A percentile compares a stretch with the other conserved stretches of the same genome.
phyloP scores from a whole-genome alignment of 2,113 vertebrate genomes.

The Cyprinodon tularosa region DNA sequence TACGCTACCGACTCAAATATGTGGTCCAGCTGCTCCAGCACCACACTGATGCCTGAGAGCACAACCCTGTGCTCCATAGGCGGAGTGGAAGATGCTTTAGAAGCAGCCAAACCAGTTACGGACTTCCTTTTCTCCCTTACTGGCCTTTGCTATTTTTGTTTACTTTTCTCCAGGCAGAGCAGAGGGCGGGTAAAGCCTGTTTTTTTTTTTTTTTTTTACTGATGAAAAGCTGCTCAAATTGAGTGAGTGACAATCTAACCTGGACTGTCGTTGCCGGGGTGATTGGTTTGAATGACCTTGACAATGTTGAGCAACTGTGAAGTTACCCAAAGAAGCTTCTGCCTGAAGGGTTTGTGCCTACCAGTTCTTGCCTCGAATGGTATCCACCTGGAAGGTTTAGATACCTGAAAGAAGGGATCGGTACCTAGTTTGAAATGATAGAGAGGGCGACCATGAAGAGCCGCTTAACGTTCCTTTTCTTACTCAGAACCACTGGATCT shows the following conservation, averaged over 20 bases:
- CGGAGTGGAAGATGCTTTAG: constrained; percentile 29
- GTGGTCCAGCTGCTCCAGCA: constrained; percentile 91
- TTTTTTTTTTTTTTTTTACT: neutral
- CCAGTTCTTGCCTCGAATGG: constrained; percentile 61
- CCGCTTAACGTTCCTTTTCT: constrained; percentile 27
- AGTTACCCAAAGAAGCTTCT: constrained; percentile 51
- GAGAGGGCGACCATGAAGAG: constrained; percentile 47
- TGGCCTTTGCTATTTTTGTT: constrained; percentile 36
- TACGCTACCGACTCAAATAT: constrained; percentile 87
- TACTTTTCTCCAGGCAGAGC: constrained; percentile 34
- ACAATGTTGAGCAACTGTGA: constrained; percentile 53
- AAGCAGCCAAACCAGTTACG: constrained; percentile 43
- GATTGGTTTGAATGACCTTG: constrained; percentile 43
- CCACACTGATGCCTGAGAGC: constrained; percentile 80
- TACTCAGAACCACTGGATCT: constrained; percentile 39
- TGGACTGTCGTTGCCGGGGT: constrained; percentile 45
- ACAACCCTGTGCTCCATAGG: constrained; percentile 23
- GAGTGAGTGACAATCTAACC: constrained; percentile 37
- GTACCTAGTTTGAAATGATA: constrained; percentile 48
- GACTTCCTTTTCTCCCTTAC: constrained; percentile 2
- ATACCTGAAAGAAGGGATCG: constrained; percentile 50
- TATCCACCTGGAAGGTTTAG: constrained; percentile 57
- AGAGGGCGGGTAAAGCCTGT: constrained; percentile 15
- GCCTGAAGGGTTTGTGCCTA: constrained; percentile 65
- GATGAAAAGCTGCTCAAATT: constrained; percentile 43